phyloP scores from a whole-genome alignment of 2,113 vertebrate species.

The Ellobius talpinus region DNA sequence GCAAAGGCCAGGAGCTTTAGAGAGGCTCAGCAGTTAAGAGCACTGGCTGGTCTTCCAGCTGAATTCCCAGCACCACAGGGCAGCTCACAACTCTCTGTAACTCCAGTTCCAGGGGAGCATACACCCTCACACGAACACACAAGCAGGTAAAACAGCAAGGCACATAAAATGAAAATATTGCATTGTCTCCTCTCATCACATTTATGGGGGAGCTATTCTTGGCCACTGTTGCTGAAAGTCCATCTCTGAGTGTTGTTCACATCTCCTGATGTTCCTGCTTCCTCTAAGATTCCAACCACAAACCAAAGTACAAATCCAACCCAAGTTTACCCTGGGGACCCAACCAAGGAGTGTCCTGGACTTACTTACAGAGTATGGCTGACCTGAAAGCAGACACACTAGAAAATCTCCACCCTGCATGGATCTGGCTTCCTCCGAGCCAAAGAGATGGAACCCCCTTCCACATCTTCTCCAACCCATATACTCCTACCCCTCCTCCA shows the following conservation, averaged over 20 bases:
- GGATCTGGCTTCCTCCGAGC: neutral
- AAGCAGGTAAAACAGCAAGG: neutral
- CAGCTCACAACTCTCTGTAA: neutral
- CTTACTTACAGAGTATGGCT: neutral
- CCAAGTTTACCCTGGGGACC: no score
- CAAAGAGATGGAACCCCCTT: neutral
- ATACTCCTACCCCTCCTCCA: neutral
- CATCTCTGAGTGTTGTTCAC: neutral
- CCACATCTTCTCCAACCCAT: neutral
- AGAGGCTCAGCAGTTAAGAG: neutral
- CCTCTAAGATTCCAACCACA: neutral
- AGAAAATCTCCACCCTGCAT: neutral
- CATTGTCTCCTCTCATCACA: neutral
- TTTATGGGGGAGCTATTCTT: neutral
- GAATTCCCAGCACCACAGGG: neutral
- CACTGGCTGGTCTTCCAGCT: neutral
- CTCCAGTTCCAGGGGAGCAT: neutral
- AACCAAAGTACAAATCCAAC: neutral
- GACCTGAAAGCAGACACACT: neutral
- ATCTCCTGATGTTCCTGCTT: neutral
- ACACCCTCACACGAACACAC: neutral
- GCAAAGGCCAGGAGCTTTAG: neutral
- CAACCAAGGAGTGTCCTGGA: neutral
- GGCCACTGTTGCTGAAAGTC: neutral
- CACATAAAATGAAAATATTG: neutral